Evolutionary conservation across 2,113 vertebrate genomes (phyloP).

Genomic region (Misgurnus anguillicaudatus): DNA sequence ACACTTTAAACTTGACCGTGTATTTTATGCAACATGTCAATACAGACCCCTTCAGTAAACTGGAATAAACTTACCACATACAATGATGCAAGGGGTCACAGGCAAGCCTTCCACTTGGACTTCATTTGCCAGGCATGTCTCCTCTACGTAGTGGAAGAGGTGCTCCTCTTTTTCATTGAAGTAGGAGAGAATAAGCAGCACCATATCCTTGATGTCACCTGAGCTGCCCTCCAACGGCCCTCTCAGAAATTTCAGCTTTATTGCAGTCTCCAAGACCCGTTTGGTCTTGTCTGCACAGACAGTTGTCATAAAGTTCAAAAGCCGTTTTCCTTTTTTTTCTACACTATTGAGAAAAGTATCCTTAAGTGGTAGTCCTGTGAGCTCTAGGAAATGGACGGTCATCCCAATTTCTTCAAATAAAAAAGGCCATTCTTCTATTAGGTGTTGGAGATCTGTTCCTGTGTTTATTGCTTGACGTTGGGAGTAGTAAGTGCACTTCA

Average conservation of each 20-base stretch:
- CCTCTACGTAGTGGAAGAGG: slow-evolving; percentile 47
- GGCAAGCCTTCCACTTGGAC: slow-evolving; percentile 46
- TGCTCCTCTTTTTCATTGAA: slow-evolving; percentile 52
- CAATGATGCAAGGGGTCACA: slow-evolving; percentile 54
- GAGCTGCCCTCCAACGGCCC: slow-evolving; percentile 42
- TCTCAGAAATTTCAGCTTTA: slow-evolving; percentile 38
- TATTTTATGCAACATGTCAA: no score
- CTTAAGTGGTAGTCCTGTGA: slow-evolving; percentile 49
- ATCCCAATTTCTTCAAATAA: slow-evolving; percentile 54
- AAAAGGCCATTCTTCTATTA: slow-evolving; percentile 56
- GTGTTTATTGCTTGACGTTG: slow-evolving; percentile 51
- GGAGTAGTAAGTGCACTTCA: slow-evolving; percentile 54
- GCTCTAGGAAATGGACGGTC: slow-evolving; percentile 50
- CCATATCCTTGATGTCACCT: slow-evolving; percentile 45
- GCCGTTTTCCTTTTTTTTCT: slow-evolving; percentile 49
- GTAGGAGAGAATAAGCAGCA: slow-evolving; percentile 51
- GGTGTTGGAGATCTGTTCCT: slow-evolving; percentile 39
- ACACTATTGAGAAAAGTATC: slow-evolving; percentile 30
- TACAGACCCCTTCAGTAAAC: no score
- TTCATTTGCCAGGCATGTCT: slow-evolving; percentile 39
- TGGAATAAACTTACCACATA: slow-evolving; percentile 49
- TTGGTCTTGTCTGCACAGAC: slow-evolving; percentile 51
- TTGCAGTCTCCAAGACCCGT: slow-evolving; percentile 38
- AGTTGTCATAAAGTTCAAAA: slow-evolving; percentile 50
- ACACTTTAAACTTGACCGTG: no score